Conservation (phyloP, 2,797 vertebrate genomes). For the Micromesistius poutassou region DNA sequence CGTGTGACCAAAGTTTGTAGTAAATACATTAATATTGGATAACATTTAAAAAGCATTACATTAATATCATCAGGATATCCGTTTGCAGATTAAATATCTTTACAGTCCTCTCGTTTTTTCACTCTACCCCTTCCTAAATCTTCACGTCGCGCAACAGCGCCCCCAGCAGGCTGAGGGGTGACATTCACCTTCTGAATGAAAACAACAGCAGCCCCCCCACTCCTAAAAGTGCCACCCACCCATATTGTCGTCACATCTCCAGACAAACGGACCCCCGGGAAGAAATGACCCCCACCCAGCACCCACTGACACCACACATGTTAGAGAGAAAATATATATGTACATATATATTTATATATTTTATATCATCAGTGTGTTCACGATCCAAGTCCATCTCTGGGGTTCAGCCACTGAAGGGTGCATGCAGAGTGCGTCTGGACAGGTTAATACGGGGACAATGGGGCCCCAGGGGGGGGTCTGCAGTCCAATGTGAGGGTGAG, state of each 20-base stretch:
- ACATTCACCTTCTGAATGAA: slow-evolving; percentile 47
- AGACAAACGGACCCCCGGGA: slow-evolving; percentile 47
- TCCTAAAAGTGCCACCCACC: slow-evolving; percentile 12
- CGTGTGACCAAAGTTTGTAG: slow-evolving; percentile 66
- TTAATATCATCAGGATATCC: slow-evolving; percentile 69
- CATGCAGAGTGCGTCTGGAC: slow-evolving; percentile 68
- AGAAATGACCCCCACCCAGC: slow-evolving; percentile 48
- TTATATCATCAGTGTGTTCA: slow-evolving; percentile 78
- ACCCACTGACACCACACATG: slow-evolving; percentile 62
- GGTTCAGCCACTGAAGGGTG: slow-evolving; percentile 64
- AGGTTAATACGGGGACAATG: slow-evolving; percentile 53
- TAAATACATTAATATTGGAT: slow-evolving; percentile 71
- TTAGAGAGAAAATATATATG: slow-evolving; percentile 76
- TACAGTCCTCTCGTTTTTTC: slow-evolving; percentile 58
- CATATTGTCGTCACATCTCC: slow-evolving; percentile 28
- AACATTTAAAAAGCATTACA: slow-evolving; percentile 79
- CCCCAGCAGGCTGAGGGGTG: slow-evolving; percentile 35
- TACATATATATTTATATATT: slow-evolving; percentile 73
- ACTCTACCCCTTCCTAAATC: slow-evolving; percentile 48
- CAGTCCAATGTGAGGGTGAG: not conserved
- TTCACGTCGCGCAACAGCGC: slow-evolving; percentile 47
- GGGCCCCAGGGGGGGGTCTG: not conserved
- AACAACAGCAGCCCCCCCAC: slow-evolving; percentile 28
- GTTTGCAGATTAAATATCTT: slow-evolving; percentile 66
- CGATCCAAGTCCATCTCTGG: slow-evolving; percentile 61